phyloP scores from a whole-genome alignment of 1,140 invertebrate species.

The Oryzaephilus surinamensis region DNA sequence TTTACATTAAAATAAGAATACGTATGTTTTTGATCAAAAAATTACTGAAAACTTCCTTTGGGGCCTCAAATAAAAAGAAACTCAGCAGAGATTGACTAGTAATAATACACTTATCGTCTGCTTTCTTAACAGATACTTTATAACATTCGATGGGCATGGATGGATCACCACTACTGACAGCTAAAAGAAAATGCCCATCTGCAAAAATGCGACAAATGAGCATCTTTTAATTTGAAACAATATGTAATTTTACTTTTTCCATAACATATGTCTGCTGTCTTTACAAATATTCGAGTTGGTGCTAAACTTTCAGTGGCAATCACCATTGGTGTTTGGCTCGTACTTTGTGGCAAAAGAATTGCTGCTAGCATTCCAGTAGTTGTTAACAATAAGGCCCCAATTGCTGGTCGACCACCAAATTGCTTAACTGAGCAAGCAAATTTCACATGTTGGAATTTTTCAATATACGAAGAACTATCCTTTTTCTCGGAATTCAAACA shows the following conservation, averaged over 20 bases:
- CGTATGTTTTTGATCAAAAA: neutral
- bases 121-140: constrained; percentile 49
- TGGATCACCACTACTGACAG: constrained; percentile 58
- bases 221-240: no score
- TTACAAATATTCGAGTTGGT: constrained; percentile 58
- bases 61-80: constrained; percentile 61
- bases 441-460: constrained; percentile 70
- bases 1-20: neutral
- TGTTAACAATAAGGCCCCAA: constrained; percentile 72
- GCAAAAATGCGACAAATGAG: constrained; percentile 17
- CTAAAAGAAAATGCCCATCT: constrained; percentile 72
- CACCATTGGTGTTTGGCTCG: constrained; percentile 32
- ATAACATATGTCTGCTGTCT: constrained; percentile 63
- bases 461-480: constrained; percentile 66
- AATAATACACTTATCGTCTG: constrained; percentile 42
- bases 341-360: constrained; percentile 44
- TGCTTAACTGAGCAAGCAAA: constrained; percentile 72
- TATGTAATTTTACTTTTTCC: constrained; percentile 48
- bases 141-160: constrained; percentile 66
- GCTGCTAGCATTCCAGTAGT: constrained; percentile 73
- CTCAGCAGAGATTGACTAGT: constrained; percentile 66
- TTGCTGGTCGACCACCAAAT: constrained; percentile 72
- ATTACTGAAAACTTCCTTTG: constrained; percentile 37
- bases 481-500: constrained; percentile 63
- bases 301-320: constrained; percentile 59